A percentile compares a stretch with the other conserved stretches of the same genome.
Conservation (phyloP, 2,888 invertebrate species). For the Tinea trinotella region DNA sequence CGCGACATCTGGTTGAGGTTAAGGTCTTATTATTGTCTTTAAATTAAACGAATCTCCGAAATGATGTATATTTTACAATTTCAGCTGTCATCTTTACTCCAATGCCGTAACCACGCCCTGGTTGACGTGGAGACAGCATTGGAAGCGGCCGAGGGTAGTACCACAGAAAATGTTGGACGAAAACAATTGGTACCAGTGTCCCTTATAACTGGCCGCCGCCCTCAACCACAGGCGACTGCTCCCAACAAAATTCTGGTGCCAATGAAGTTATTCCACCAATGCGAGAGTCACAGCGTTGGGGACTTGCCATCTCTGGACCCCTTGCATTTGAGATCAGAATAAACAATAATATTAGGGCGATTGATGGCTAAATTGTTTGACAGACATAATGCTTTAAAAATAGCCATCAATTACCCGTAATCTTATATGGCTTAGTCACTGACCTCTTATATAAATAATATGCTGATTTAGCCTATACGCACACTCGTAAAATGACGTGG, state of each 20-base stretch:
- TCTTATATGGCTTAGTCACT: too few species aligned
- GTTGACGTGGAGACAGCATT: slow-evolving; percentile 66
- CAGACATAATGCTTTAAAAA: too few species aligned
- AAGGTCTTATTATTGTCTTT: too few species aligned
- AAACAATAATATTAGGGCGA: too few species aligned
- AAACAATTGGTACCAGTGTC: slow-evolving; percentile 45
- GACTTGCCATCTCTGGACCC: slow-evolving; percentile 56
- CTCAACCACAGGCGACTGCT: slow-evolving; percentile 22
- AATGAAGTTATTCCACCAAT: slow-evolving; percentile 54
- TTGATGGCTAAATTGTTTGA: too few species aligned
- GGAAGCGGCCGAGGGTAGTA: slow-evolving; percentile 60
- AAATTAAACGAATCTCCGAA: too few species aligned
- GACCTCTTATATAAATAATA: too few species aligned
- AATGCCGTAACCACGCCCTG: slow-evolving; percentile 57
- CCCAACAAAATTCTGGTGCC: slow-evolving; percentile 45
- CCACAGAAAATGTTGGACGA: slow-evolving; percentile 32
- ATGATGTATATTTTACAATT: slow-evolving; percentile 19
- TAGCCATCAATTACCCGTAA: too few species aligned
- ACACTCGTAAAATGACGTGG: too few species aligned
- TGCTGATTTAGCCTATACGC: too few species aligned
- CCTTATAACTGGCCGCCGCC: slow-evolving; percentile 26
- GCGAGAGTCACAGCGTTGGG: slow-evolving; percentile 31
- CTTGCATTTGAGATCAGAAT: slow-evolving; percentile 53
- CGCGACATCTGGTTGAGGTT: too few species aligned
- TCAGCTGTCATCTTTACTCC: slow-evolving; percentile 54